These are phyloP conservation scores for Astyanax mexicanus DNA, from an alignment of 2,797 vertebrate species.

Conservation along the genomic window DNA sequence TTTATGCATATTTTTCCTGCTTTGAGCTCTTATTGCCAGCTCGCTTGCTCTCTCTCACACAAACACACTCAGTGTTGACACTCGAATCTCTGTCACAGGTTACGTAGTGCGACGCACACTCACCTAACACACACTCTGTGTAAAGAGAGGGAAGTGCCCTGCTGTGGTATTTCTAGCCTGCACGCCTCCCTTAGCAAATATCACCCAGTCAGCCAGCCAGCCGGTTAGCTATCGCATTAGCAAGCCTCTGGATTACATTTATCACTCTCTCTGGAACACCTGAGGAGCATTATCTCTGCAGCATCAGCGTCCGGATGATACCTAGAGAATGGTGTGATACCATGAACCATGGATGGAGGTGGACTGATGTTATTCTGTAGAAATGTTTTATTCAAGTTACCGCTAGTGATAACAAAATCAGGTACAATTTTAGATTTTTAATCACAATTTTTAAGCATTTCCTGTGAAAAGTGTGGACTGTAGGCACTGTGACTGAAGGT, in stretches of 20 bases:
- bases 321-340: not conserved
- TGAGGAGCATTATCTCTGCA: not conserved
- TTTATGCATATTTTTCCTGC: too few relatives aligned
- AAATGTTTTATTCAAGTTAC: too few relatives aligned
- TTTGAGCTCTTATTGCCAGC: too few relatives aligned
- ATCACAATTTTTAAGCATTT: too few relatives aligned
- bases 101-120: not conserved
- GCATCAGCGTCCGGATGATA: not conserved
- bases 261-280: not conserved
- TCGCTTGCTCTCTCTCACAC: not conserved
- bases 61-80: not conserved
- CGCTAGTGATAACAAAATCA: too few relatives aligned
- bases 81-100: not conserved
- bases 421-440: too few relatives aligned
- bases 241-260: not conserved
- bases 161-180: conserved; percentile 57
- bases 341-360: not conserved
- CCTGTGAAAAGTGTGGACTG: too few relatives aligned
- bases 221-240: conserved; percentile 41
- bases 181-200: conserved; percentile 69
- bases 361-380: too few relatives aligned
- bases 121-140: conserved; percentile 49
- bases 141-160: conserved; percentile 54
- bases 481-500: too few relatives aligned
- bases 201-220: not conserved